Base-by-base conservation (phyloP, 1,140 invertebrate genomes). In the Lasioglossum baleicum region DNA sequence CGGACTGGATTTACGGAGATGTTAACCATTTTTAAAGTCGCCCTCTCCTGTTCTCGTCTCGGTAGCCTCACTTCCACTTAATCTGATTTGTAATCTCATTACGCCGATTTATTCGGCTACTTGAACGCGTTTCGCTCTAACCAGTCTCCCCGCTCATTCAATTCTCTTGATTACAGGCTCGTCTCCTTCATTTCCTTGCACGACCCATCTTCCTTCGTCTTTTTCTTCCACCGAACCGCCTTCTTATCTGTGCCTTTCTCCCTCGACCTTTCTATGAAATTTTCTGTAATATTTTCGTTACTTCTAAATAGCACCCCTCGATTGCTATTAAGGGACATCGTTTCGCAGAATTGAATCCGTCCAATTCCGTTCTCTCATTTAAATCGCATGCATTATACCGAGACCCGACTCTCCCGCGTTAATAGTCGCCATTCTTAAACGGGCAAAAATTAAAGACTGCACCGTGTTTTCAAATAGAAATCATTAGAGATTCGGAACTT, bases 341-440 rank as follows among this genome's bases (percentile, higher is more conserved):
- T 80, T 84, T 44, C 42, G 78, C 65, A 81, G 74, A 84, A 85
- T 85, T 83, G 83, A 85, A 85, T 85, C 78, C 61, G 77, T 79
- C 80, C 82, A 84, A 85, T 85, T 84, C 78, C 75, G 53, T 44
- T 75, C 40, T 66, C 35, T 48, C n/a, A 75, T 81, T 85, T 83
- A 84, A 75, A 83, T 72, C 73, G 66, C 69, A 58, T 76, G 80
- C 40, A 84, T 56, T 79, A 72, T 53, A 11, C 63, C 58, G 64
- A 64, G 26, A 17, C 31, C 15, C 35, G 69, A 20, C 11, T 56
- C 51, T 22, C 35, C 60, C 15, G 26, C 31, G 67, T 71, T 70
- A 40, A 68, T 68, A 58, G 65, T 15, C 6, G 42, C 5, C 22
- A 7, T 8, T 53, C 7, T 10, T 35, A 51, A 35, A 15, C 8